These are phyloP conservation scores for Parauchenoglanis ngamensis DNA, from an alignment of 2,797 vertebrate genomes.

Conservation along the genomic window DNA sequence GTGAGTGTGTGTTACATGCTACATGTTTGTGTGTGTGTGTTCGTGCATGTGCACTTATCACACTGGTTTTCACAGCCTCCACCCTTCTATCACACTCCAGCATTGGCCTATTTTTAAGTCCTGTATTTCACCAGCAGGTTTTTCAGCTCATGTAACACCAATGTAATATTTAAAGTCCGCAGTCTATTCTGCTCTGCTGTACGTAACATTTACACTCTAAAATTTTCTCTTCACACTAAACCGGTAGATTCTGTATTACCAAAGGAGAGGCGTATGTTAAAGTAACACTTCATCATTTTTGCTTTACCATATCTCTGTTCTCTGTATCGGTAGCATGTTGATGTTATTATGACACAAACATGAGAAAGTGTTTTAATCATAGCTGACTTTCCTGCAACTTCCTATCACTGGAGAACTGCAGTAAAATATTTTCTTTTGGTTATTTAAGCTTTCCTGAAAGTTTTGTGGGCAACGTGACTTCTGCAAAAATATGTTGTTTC, in stretches of 20 bases:
- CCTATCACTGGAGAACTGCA: no score
- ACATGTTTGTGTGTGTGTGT: neutral
- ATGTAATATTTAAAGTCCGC: neutral
- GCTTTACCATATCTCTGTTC: neutral
- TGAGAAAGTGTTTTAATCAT: neutral
- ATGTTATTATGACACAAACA: neutral
- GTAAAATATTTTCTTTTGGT: no score
- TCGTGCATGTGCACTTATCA: neutral
- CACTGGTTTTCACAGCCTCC: constrained; percentile 38
- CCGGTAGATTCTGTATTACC: neutral
- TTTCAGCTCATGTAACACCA: neutral
- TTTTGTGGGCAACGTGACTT: neutral
- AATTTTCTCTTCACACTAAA: neutral
- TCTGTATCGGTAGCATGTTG: neutral
- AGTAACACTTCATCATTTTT: neutral
- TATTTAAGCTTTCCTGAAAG: no score
- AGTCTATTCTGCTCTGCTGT: neutral
- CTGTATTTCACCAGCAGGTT: constrained; percentile 29
- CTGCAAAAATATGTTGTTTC: neutral
- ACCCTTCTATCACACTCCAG: constrained; percentile 31
- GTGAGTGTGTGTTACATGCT: neutral
- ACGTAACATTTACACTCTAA: neutral
- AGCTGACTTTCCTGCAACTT: neutral
- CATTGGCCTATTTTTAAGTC: constrained; percentile 1
- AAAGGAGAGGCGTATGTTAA: neutral